Evolutionary conservation across 2,113 vertebrate species (phyloP), one percentile per base, ranked within the genome.

Genomic region (Pteruthius melanotis): DNA sequence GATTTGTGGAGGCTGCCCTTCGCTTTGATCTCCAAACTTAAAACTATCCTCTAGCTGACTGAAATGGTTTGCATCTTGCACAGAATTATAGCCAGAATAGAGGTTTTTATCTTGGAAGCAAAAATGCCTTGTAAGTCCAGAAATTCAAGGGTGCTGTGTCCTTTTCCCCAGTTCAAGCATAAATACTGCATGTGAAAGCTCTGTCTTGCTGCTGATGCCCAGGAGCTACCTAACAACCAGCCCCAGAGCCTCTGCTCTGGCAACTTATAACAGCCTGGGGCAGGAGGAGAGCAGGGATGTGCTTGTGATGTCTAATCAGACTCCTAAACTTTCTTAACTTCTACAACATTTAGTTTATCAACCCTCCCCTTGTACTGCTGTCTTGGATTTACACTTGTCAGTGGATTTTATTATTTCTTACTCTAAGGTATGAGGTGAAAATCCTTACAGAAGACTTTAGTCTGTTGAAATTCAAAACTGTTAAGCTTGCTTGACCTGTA

Each of bases 11-110:
- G 39, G 24, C 80, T 53, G n/a, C 75, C 75, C 39, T 23, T 22
- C 7, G 18, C 60, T 44, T 47, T 10, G 0, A 7, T 37, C 57
- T 90, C 72, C 0, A 0, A 2, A 3, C 21, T 18, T 11, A 16
- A 13, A 70, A 31, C 20, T 13, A 1, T 31, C 40, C 59, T 16
- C 17, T 10, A 33, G 69, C 83, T 59, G 54, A 11, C 53, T 11
- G 26, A 35, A 47, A 17, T 6, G 6, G 31, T 56, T 39, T 57
- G 50, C 11, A 2, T 20, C 16, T 74, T 63, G 60, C 37, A 52
- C 15, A 8, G 69, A 33, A 30, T 78, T 70, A 37, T 15, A 75
- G 49, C 52, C 53, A 68, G 49, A 33, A 35, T 9, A 21, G 35
- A 82, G 66, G 30, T 11, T 63, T 65, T 18, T 75, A 20, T 64